These are phyloP conservation scores for Corapipo altera DNA, from an alignment of 2,113 vertebrate species.

Conservation along the genomic window DNA sequence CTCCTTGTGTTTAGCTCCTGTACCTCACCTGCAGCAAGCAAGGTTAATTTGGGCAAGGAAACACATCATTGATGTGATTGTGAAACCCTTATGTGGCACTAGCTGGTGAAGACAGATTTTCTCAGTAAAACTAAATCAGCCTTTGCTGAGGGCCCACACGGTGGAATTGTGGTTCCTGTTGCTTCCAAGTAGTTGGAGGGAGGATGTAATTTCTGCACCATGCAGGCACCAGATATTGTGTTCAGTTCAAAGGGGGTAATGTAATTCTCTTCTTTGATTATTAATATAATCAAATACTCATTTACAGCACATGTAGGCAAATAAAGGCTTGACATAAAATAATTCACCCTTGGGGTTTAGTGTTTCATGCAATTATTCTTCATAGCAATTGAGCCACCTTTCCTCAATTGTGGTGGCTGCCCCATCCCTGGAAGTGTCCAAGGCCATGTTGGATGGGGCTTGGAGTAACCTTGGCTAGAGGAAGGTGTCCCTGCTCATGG, in stretches of 20 bases:
- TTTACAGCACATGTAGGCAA: background rate
- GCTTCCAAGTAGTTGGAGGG: background rate
- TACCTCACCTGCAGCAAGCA: background rate
- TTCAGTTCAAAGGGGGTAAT: background rate
- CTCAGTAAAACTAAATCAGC: background rate
- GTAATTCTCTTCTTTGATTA: background rate
- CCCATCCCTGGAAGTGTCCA: background rate
- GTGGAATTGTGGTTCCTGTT: background rate
- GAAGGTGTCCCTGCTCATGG: background rate
- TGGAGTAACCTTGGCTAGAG: background rate
- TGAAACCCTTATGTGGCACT: background rate
- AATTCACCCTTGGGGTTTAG: background rate
- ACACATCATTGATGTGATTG: background rate
- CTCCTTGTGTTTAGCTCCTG: background rate
- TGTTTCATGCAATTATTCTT: background rate
- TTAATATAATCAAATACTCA: background rate
- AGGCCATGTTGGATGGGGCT: background rate
- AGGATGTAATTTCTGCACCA: background rate
- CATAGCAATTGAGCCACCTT: background rate
- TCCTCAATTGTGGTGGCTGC: background rate
- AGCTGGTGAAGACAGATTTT: background rate
- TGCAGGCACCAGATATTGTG: background rate
- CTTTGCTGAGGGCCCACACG: background rate
- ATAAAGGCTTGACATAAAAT: background rate
- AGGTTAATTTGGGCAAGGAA: background rate